A percentile compares a stretch with the other conserved stretches of the same genome.
These are phyloP conservation scores for Aleiodes alternator DNA, from an alignment of 2,888 invertebrate species.

Conservation along the genomic window DNA sequence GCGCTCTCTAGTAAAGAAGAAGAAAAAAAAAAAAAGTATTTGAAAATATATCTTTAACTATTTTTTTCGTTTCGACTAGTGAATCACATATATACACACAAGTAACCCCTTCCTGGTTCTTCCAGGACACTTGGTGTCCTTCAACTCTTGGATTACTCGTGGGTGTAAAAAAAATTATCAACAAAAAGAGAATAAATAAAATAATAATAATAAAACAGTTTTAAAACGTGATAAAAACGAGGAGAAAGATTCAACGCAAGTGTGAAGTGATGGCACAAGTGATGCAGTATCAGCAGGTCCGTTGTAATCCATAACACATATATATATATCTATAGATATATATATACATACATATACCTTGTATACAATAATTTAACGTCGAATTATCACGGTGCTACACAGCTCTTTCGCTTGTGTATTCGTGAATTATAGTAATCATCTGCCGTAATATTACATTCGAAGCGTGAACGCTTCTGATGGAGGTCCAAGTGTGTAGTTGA, in stretches of 20 bases:
- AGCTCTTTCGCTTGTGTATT: slow-evolving; percentile 30
- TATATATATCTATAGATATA: slow-evolving; percentile 21
- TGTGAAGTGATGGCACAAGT: slow-evolving; percentile 66
- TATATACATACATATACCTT: slow-evolving; percentile 22
- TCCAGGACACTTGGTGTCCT: slow-evolving; percentile 23
- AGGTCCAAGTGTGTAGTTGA: slow-evolving; percentile 33
- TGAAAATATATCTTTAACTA: not conserved
- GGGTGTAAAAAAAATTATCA: slow-evolving; percentile 6
- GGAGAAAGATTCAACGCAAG: slow-evolving; percentile 33
- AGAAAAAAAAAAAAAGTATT: not conserved
- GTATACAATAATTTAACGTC: slow-evolving; percentile 53
- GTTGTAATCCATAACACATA: slow-evolving; percentile 45
- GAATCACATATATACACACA: not conserved
- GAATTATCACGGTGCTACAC: slow-evolving; percentile 53
- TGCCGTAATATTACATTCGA: slow-evolving; percentile 48
- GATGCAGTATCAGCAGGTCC: slow-evolving; percentile 72
- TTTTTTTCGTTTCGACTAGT: slow-evolving; percentile 23
- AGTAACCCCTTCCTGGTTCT: slow-evolving; percentile 22
- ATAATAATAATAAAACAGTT: not conserved
- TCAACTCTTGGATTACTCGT: slow-evolving; percentile 35
- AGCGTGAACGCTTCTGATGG: slow-evolving; percentile 46
- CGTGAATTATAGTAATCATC: slow-evolving; percentile 59
- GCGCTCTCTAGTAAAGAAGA: slow-evolving; percentile 15
- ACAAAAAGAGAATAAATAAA: slow-evolving; percentile 21
- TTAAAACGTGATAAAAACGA: slow-evolving; percentile 18